phyloP scores from a whole-genome alignment of 1,140 invertebrate genomes.

The Chironomus striatipennis region DNA sequence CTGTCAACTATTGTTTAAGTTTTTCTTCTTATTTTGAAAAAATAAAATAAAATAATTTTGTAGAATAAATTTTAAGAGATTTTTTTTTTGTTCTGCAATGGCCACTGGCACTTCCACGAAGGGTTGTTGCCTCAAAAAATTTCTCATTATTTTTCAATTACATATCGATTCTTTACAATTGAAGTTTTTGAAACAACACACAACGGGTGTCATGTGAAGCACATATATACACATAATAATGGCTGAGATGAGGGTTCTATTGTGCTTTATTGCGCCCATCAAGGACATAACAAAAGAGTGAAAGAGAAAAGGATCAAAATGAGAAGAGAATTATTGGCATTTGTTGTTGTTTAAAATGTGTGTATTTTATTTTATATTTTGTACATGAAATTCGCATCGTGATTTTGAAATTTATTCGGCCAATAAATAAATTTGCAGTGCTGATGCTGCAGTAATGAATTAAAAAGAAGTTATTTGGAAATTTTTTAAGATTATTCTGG shows the following conservation, averaged over 20 bases:
- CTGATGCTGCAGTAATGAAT: background rate
- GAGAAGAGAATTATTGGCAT: background rate
- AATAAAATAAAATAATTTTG: background rate
- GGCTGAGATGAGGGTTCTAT: background rate
- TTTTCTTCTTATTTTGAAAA: too few species aligned
- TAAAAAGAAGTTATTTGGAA: background rate
- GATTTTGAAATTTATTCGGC: background rate
- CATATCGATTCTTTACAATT: background rate
- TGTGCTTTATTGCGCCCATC: background rate
- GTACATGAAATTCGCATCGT: background rate
- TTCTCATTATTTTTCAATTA: slow-evolving; percentile 22
- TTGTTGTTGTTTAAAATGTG: background rate
- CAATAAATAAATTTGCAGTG: background rate
- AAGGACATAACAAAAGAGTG: background rate
- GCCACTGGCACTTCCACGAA: background rate
- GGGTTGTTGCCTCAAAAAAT: background rate
- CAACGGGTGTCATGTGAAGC: slow-evolving; percentile 22
- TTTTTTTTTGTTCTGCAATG: background rate
- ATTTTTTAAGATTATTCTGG: too few species aligned
- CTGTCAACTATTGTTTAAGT: slow-evolving; percentile 8
- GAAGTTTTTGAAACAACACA: slow-evolving; percentile 16
- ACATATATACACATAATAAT: background rate
- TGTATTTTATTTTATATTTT: too few species aligned
- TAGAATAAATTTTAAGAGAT: slow-evolving; percentile 1
- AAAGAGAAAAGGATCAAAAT: too few species aligned